Evolutionary conservation across 1,140 invertebrate species (phyloP).

Genomic region (Orchestia grillus): DNA sequence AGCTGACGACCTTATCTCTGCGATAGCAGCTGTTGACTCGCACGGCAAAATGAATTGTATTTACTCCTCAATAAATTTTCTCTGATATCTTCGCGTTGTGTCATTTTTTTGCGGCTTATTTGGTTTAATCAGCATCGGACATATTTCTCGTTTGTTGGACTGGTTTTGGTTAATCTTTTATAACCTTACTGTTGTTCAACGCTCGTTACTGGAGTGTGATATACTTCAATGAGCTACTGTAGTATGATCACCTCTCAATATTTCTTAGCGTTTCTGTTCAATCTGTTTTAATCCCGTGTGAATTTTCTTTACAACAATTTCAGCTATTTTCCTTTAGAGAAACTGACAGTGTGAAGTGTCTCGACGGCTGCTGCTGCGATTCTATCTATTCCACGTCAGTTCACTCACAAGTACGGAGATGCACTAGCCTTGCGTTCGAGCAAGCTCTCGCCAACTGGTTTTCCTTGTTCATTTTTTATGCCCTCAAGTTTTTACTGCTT

Average conservation of each 20-base stretch:
- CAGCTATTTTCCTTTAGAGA: not conserved
- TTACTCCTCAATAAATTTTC: not conserved
- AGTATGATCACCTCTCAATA: not conserved
- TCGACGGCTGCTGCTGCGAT: too few species aligned
- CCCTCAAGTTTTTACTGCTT: not conserved
- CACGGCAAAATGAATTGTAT: not conserved
- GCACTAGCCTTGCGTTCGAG: not conserved
- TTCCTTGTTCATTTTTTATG: not conserved
- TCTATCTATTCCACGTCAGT: not conserved
- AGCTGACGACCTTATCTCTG: not conserved
- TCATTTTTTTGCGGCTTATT: not conserved
- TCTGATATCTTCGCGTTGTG: not conserved
- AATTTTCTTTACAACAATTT: not conserved
- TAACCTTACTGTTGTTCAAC: not conserved
- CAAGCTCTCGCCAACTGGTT: not conserved
- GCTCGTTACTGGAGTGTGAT: not conserved
- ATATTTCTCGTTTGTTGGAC: not conserved
- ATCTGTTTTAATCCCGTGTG: not conserved
- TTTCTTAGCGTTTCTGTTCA: not conserved
- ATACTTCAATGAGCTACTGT: not conserved
- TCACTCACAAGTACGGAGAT: not conserved
- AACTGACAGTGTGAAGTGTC: not conserved
- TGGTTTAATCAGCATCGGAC: not conserved
- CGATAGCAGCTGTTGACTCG: not conserved
- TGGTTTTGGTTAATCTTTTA: not conserved